These are phyloP conservation scores for Venturia canescens DNA, from an alignment of 1,140 invertebrate species.

Conservation along the genomic window DNA sequence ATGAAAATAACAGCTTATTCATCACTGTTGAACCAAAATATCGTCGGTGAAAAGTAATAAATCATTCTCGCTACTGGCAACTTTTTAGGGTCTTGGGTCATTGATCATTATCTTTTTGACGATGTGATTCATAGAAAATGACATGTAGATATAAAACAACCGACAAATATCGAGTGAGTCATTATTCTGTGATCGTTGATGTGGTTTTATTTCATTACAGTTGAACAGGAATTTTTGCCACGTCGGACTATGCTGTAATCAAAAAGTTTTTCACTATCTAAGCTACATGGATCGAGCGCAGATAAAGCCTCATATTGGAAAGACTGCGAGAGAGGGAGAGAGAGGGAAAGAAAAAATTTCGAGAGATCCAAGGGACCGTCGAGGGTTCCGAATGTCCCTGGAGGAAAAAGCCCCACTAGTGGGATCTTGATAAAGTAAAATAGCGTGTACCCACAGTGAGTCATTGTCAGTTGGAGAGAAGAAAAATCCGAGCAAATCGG, in stretches of 20 bases:
- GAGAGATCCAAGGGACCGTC: conserved; percentile 29
- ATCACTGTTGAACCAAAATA: conserved; percentile 2
- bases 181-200: conserved; percentile 22
- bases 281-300: neutral
- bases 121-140: conserved; percentile 27
- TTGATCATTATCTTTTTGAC: conserved; percentile 25
- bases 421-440: conserved; percentile 53
- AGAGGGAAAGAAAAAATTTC: conserved; percentile 13
- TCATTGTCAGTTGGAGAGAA: conserved; percentile 44
- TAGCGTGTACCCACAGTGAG: conserved; percentile 46
- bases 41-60: conserved; percentile 25
- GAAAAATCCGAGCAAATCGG: conserved; percentile 34
- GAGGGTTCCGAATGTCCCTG: conserved; percentile 40
- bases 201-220: conserved; percentile 13
- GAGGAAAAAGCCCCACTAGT: conserved; percentile 23
- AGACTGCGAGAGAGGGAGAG: neutral
- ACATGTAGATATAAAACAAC: conserved; percentile 15
- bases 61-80: conserved; percentile 19
- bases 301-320: neutral
- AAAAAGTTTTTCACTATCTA: conserved; percentile 33
- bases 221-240: conserved; percentile 21
- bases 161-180: conserved; percentile 14
- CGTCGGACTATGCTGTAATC: neutral
- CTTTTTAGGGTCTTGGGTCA: neutral
- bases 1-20: conserved; percentile 13